Base-by-base conservation (phyloP, 2,888 invertebrate species). In the Silvanus unidentatus region DNA sequence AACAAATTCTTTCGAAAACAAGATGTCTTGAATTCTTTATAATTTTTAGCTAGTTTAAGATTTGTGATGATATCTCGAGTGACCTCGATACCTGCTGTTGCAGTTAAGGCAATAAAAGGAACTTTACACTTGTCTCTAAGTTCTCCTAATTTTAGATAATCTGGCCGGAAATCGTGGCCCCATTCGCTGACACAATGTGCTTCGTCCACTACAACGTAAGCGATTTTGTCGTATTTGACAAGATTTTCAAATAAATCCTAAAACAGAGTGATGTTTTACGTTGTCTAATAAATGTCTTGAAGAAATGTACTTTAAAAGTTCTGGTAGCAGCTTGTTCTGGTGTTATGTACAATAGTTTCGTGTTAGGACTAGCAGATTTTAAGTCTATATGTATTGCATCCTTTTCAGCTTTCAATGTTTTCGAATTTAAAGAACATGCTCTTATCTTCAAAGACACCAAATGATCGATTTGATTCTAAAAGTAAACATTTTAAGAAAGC, bases 141-240 rank as follows among this genome's bases (percentile, higher is more conserved):
- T 8, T 71, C 65, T 1, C 95, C 93, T 15, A 99, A 74, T 70
- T 92, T 91, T 14, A 97, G 76, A 69, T 97, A 99, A 70, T 94
- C 93, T 0, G 94, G 94, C 5, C 95, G 78, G 69, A 99, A 99
- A 71, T 98, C 97, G 73, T 98, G 98, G 0, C 99, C 99, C 99
- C 98, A 99, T 62, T 98, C 89, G 60, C 94, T 95, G 0, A 99
- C 93, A 74, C 96, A 96, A 73, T 96, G 96, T 1, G 95, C 96
- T 75, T 99, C 99, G 73, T 99, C 99, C 9, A 99, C 88, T 14
- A 96, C 86, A 59, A 99, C 82, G 69, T 91, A 94, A 0, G 88
- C 86, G 2, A 99, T 72, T 64, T 90, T 84, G 43, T 86, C 80
- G 61, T 82, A 81, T 59, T 84, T 85, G 43, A 82, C 73, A 55